Percentiles rank a stretch among this genome's conserved stretches.
These are phyloP conservation scores for Sisor rabdophorus DNA, from an alignment of 2,113 vertebrate species.

Conservation along the genomic window DNA sequence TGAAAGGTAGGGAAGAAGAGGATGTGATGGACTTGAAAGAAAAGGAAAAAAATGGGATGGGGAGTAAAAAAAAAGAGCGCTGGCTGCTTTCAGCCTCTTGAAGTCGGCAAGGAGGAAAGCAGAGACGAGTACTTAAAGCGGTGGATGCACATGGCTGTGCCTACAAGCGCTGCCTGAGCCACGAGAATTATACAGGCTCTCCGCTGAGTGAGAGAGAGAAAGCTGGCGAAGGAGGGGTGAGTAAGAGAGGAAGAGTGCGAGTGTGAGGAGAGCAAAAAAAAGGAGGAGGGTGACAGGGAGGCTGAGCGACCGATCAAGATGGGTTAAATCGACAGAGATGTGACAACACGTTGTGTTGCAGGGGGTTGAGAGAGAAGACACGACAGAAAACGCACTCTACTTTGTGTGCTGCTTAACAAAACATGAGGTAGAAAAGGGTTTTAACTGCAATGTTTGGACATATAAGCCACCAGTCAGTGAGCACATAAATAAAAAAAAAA, in stretches of 20 bases:
- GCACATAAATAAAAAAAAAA: not conserved
- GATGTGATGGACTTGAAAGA: conserved; percentile 33
- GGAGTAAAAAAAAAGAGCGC: conserved; percentile 46
- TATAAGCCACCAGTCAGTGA: not conserved
- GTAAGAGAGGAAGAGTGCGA: conserved; percentile 25
- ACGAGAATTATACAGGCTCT: conserved; percentile 49
- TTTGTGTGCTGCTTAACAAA: not conserved
- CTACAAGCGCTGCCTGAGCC: conserved; percentile 67
- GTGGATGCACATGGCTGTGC: conserved; percentile 72
- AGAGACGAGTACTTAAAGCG: conserved; percentile 67
- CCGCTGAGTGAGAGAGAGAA: conserved; percentile 32
- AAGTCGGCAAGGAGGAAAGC: conserved; percentile 61
- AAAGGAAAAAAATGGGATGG: conserved; percentile 21
- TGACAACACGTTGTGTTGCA: conserved; percentile 77
- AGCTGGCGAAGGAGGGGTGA: conserved; percentile 36
- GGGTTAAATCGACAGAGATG: conserved; percentile 74
- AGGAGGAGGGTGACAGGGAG: conserved; percentile 31
- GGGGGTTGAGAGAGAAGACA: conserved; percentile 57
- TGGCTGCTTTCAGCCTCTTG: conserved; percentile 62
- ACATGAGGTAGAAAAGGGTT: not conserved
- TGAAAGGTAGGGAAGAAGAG: conserved; percentile 2
- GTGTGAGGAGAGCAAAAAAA: conserved; percentile 25
- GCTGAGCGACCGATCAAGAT: conserved; percentile 6
- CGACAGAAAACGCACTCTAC: conserved; percentile 48
- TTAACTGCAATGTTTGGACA: not conserved